Evolutionary conservation across 2,797 vertebrate genomes (phyloP).

Genomic region (Myiotriccus ornatus): DNA sequence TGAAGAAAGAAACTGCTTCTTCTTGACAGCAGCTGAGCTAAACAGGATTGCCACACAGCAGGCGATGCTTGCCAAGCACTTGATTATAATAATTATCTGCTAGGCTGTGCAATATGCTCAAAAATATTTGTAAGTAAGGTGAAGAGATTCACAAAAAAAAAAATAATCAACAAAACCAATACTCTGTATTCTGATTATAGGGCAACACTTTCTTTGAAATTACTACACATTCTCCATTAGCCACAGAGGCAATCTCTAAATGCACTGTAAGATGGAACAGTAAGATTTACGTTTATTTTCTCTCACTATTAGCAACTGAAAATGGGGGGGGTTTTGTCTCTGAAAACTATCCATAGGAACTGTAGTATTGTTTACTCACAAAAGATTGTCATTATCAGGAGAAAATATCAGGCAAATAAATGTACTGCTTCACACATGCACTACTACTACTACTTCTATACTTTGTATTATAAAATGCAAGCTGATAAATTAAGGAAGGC

Average conservation of each 20-base stretch:
- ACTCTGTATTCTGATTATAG: neutral
- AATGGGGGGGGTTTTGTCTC: neutral
- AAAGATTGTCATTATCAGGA: neutral
- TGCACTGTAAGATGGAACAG: neutral
- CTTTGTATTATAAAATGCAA: neutral
- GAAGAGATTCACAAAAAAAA: neutral
- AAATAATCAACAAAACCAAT: neutral
- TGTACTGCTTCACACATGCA: neutral
- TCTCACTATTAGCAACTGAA: neutral
- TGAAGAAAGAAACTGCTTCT: constrained; percentile 1
- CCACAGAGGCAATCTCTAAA: neutral
- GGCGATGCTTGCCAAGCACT: neutral
- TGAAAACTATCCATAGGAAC: neutral
- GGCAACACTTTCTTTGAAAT: neutral
- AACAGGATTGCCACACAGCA: neutral
- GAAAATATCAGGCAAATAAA: neutral
- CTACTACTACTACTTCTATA: neutral
- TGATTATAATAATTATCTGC: neutral
- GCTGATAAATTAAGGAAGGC: neutral
- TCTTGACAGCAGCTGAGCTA: constrained; percentile 23
- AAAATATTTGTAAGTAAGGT: neutral
- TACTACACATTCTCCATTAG: neutral
- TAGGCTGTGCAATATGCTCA: neutral
- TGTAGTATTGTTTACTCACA: neutral
- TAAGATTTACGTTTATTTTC: neutral